Conservation (phyloP, 2,797 vertebrate genomes). For the Falco columbarius region DNA sequence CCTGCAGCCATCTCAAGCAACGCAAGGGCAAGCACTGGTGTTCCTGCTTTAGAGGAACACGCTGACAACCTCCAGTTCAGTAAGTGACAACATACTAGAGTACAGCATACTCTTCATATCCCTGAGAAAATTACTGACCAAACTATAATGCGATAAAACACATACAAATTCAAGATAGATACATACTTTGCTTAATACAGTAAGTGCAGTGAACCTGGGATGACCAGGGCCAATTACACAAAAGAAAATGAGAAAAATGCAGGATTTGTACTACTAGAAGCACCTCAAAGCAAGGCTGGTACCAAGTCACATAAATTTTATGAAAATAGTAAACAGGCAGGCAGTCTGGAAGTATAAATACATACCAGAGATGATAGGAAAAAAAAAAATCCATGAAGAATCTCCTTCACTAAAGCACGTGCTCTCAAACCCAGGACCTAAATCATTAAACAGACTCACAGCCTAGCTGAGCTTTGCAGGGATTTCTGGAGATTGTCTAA, state of each 20-base stretch:
- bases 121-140: background rate
- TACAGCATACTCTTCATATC: too few relatives aligned
- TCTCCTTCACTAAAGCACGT: background rate
- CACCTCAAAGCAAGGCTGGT: background rate
- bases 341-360: background rate
- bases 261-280: background rate
- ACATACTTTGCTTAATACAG: background rate
- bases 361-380: background rate
- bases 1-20: background rate
- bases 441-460: background rate
- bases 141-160: background rate
- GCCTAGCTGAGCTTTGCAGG: too few relatives aligned
- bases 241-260: background rate
- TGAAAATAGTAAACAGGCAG: background rate
- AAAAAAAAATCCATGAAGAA: background rate
- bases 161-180: background rate
- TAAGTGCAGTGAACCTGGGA: background rate
- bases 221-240: background rate
- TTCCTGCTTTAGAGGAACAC: background rate
- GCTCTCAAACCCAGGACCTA: background rate
- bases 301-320: rapidly evolving
- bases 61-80: background rate
- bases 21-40: background rate
- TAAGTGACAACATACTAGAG: background rate
- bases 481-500: too few relatives aligned